These are phyloP conservation scores for Zaprionus obscuricornis DNA, from an alignment of 2,888 invertebrate genomes.

Conservation along the genomic window DNA sequence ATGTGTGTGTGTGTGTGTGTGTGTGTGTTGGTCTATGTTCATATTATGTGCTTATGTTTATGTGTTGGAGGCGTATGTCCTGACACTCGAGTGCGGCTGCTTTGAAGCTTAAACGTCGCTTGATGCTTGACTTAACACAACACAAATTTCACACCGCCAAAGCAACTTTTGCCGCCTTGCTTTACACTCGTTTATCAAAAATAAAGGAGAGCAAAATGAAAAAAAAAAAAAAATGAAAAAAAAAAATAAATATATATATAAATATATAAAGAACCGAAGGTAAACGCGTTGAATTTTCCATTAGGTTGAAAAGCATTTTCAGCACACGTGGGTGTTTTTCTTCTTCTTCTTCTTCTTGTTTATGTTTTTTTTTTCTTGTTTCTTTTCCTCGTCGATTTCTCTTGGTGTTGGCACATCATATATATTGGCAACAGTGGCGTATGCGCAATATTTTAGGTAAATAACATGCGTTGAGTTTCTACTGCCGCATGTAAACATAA, in stretches of 20 bases:
- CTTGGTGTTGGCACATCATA: slow-evolving; percentile 43
- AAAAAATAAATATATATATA: neutral
- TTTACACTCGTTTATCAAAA: slow-evolving; percentile 47
- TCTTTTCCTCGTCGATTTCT: slow-evolving; percentile 2
- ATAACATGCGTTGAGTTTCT: slow-evolving; percentile 44
- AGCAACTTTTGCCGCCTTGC: slow-evolving; percentile 21
- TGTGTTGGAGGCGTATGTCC: slow-evolving; percentile 12
- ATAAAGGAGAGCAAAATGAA: neutral
- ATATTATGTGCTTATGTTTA: slow-evolving; percentile 9
- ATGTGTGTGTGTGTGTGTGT: neutral
- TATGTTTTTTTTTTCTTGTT: slow-evolving; percentile 1
- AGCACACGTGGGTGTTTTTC: slow-evolving; percentile 54
- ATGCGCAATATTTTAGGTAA: slow-evolving; percentile 61
- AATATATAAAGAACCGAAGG: slow-evolving; percentile 25
- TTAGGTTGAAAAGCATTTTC: slow-evolving; percentile 64
- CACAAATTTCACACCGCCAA: slow-evolving; percentile 23
- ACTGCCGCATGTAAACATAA: slow-evolving; percentile 40
- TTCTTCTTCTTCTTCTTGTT: slow-evolving; percentile 3
- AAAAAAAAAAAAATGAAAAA: neutral
- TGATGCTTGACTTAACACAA: slow-evolving; percentile 45
- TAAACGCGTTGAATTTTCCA: slow-evolving; percentile 65
- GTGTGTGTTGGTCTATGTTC: neutral
- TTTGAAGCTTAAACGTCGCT: slow-evolving; percentile 46
- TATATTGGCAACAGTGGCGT: slow-evolving; percentile 50
- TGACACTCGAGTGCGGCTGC: slow-evolving; percentile 32